Percentiles rank a stretch among this genome's conserved stretches.
Evolutionary conservation across 2,797 vertebrate genomes (phyloP).

Genomic region (Clarias laeviceps): DNA sequence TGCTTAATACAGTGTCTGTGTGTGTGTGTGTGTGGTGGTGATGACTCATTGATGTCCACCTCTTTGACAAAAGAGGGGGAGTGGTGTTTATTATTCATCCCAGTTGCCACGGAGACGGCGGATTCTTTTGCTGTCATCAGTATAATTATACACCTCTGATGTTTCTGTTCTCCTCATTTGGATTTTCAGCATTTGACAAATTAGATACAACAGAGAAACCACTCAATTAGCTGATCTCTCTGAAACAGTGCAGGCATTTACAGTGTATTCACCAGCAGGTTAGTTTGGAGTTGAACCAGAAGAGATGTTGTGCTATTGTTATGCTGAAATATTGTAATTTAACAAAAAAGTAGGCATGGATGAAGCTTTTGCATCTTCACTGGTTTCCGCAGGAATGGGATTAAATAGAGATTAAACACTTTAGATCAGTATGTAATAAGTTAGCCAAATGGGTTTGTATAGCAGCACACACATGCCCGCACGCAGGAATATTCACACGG

Average conservation of each 20-base stretch:
- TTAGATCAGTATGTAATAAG: neutral
- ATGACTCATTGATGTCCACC: constrained; percentile 71
- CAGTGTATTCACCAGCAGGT: constrained; percentile 24
- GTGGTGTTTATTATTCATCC: constrained; percentile 77
- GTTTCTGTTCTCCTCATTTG: constrained; percentile 52
- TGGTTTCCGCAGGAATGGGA: neutral
- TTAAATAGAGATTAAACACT: constrained; percentile 6
- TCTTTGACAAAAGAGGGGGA: constrained; percentile 69
- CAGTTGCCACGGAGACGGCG: constrained; percentile 70
- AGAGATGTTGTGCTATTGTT: neutral
- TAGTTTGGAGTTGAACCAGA: neutral
- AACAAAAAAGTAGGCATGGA: neutral
- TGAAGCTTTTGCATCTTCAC: neutral
- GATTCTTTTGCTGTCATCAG: constrained; percentile 67
- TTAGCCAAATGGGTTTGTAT: neutral
- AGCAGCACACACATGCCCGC: constrained; percentile 10
- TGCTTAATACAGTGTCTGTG: constrained; percentile 32
- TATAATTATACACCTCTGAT: constrained; percentile 67
- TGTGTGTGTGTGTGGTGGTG: constrained; percentile 49
- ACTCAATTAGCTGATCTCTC: constrained; percentile 27
- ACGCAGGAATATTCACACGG: neutral
- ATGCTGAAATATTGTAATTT: neutral
- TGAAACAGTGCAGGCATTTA: constrained; percentile 21
- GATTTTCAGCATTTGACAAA: constrained; percentile 51
- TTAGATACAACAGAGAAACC: constrained; percentile 44